Evolutionary conservation across 2,888 invertebrate genomes (phyloP).

Genomic region (Temnothorax rugatulus): DNA sequence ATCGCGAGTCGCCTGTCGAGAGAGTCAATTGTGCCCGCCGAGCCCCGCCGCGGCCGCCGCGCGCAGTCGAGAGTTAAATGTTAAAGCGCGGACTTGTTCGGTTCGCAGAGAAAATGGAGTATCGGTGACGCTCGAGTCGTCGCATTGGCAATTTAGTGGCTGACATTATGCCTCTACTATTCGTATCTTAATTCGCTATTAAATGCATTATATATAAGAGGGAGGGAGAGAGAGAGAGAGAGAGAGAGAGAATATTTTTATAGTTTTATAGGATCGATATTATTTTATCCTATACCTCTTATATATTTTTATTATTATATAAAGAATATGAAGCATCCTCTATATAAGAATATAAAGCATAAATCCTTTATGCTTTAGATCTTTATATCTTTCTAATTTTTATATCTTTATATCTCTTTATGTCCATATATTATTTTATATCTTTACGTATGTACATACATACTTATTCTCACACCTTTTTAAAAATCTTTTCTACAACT

Average conservation of each 20-base stretch:
- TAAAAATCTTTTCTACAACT: neutral
- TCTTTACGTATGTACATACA: neutral
- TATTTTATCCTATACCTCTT: neutral
- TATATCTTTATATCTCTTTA: neutral
- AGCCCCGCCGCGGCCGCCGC: slow-evolving; percentile 1
- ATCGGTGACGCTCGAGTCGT: slow-evolving; percentile 24
- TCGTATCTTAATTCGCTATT: slow-evolving; percentile 16
- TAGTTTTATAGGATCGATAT: neutral
- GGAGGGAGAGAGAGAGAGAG: neutral
- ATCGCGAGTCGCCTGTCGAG: slow-evolving; percentile 57
- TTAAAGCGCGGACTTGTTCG: slow-evolving; percentile 27
- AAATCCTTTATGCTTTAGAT: neutral
- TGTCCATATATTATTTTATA: neutral
- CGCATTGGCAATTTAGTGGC: neutral
- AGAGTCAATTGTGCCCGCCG: slow-evolving; percentile 44
- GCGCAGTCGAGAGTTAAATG: slow-evolving; percentile 34
- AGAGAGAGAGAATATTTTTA: neutral
- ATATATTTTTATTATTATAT: neutral
- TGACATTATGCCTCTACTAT: neutral
- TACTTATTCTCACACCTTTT: neutral
- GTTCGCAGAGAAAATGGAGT: neutral
- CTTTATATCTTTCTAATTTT: neutral
- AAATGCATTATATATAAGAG: neutral
- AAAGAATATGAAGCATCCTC: no score
- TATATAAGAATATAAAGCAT: neutral